These are phyloP conservation scores for Rhincodon typus DNA, from an alignment of 2,797 vertebrate species.

Conservation along the genomic window DNA sequence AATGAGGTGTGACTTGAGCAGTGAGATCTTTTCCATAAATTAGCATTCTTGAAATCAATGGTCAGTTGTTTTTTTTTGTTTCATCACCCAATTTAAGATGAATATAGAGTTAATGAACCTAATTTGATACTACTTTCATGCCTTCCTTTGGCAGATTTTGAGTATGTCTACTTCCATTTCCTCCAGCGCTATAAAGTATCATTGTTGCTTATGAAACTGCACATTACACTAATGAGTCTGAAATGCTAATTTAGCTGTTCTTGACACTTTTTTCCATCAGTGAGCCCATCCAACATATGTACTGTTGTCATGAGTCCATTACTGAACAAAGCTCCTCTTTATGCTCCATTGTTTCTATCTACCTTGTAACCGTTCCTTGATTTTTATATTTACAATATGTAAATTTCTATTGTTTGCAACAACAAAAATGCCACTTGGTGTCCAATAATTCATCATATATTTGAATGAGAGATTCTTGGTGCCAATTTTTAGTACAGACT, in stretches of 20 bases:
- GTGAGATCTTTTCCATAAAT: neutral
- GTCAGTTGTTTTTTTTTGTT: neutral
- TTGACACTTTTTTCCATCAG: constrained; percentile 11
- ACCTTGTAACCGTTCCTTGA: neutral
- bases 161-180: constrained; percentile 10
- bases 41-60: neutral
- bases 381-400: neutral
- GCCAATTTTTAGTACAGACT: neutral
- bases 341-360: neutral
- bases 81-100: neutral
- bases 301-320: neutral
- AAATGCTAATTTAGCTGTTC: constrained; percentile 3
- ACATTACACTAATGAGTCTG: constrained; percentile 10
- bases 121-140: neutral
- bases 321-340: neutral
- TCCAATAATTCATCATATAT: neutral
- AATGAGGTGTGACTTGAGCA: neutral
- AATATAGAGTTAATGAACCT: neutral
- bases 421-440: neutral
- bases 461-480: neutral
- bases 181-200: neutral
- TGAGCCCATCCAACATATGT: neutral
- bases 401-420: neutral
- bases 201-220: constrained; percentile 24
- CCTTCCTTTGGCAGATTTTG: neutral